Evolutionary conservation across 1,140 invertebrate species (phyloP).

Genomic region (Drosophila albomicans): DNA sequence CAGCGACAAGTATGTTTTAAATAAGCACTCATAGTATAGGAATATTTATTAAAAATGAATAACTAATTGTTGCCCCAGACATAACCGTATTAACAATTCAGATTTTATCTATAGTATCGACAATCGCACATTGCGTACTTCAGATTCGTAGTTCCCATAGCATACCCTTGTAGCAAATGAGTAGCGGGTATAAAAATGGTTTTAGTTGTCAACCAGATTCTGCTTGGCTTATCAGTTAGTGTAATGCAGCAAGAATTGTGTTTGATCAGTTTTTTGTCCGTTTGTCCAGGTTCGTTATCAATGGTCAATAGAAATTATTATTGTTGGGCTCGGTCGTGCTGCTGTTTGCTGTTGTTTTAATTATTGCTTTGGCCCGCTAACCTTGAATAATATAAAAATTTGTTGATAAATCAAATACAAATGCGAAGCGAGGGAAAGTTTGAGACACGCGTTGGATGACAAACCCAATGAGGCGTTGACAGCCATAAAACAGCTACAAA

Average conservation of each 20-base stretch:
- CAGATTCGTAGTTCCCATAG: neutral
- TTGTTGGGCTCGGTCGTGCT: constrained; percentile 42
- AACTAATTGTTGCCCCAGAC: too few species aligned
- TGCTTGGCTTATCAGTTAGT: constrained; percentile 41
- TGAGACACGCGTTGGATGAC: constrained; percentile 58
- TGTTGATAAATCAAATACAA: constrained; percentile 50
- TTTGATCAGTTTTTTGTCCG: constrained; percentile 28
- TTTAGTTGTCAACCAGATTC: constrained; percentile 28
- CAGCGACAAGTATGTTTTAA: too few species aligned
- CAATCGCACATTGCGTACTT: neutral
- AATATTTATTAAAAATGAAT: too few species aligned
- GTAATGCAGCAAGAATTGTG: constrained; percentile 36
- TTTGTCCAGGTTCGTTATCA: constrained; percentile 48
- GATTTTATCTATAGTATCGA: too few species aligned
- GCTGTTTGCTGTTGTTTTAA: constrained; percentile 9
- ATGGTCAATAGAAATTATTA: constrained; percentile 36
- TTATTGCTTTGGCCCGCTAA: constrained; percentile 55
- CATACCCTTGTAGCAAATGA: neutral
- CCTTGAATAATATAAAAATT: constrained; percentile 62
- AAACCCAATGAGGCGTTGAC: constrained; percentile 24
- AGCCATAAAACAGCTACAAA: constrained; percentile 12
- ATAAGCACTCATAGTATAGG: too few species aligned
- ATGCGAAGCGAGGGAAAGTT: constrained; percentile 30
- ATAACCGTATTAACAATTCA: neutral
- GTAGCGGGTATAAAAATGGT: neutral